These are phyloP conservation scores for Bergia puertoricense DNA, from an alignment of 92 coral and sea anemone species.

Conservation along the genomic window DNA sequence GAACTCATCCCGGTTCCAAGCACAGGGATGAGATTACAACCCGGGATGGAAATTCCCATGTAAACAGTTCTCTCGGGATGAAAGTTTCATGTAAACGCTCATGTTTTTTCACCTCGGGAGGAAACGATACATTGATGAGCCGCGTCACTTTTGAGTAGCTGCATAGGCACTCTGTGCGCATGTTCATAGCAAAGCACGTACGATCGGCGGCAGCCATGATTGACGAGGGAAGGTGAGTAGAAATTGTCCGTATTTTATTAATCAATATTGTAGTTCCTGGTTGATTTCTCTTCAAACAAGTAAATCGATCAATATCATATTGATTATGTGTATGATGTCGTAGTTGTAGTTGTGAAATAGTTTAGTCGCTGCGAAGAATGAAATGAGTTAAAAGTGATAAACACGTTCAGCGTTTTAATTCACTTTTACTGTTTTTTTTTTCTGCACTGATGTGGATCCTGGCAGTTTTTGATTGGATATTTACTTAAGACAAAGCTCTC, in stretches of 20 bases:
- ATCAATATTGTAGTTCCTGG: conserved; percentile 6
- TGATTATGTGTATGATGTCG: conserved; percentile 9
- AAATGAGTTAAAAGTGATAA: conserved; percentile 21
- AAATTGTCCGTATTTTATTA: conserved; percentile 12
- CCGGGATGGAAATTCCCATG: too few relatives aligned
- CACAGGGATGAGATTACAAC: too few relatives aligned
- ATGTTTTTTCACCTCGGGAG: not conserved
- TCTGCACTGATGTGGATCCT: conserved; percentile 18
- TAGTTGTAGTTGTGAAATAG: conserved; percentile 23
- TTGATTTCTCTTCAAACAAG: conserved; percentile 5
- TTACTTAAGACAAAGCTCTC: conserved; percentile 8
- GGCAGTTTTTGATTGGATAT: not conserved
- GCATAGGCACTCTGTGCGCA: conserved; percentile 25
- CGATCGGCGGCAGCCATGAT: conserved; percentile 10
- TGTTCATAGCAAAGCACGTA: conserved; percentile 9
- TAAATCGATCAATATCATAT: conserved; percentile 21
- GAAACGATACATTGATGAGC: conserved; percentile 6
- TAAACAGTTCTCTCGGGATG: too few relatives aligned
- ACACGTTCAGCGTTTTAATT: not conserved
- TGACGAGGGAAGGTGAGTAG: conserved; percentile 12
- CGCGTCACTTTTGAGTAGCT: conserved; percentile 23
- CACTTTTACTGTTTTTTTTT: not conserved
- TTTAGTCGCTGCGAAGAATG: conserved; percentile 15
- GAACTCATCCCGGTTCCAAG: too few relatives aligned
- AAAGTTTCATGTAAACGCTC: too few relatives aligned